Percentiles rank a stretch among this genome's conserved stretches.
phyloP scores from a whole-genome alignment of 2,797 vertebrate species.

The Sebastes oblongus region DNA sequence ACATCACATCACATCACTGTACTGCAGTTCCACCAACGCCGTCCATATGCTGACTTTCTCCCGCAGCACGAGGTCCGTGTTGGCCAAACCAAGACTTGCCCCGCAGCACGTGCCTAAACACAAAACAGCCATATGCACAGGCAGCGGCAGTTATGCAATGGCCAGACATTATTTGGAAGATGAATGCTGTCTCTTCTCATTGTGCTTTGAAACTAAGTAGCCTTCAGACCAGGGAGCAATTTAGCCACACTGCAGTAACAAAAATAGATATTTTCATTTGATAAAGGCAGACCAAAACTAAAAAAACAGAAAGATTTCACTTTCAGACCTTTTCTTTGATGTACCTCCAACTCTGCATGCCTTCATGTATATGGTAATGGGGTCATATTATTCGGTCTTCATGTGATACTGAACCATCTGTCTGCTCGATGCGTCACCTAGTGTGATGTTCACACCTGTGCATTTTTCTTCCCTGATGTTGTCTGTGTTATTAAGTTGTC shows the following conservation, averaged over 20 bases:
- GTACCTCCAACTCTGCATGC: conserved; percentile 23
- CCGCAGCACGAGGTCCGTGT: not conserved
- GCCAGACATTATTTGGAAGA: conserved; percentile 2
- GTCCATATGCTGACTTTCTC: conserved; percentile 22
- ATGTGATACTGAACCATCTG: conserved; percentile 39
- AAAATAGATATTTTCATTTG: conserved; percentile 9
- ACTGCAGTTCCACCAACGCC: conserved; percentile 12
- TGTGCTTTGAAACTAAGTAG: conserved; percentile 11
- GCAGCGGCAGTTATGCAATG: conserved; percentile 33
- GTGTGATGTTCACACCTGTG: not conserved
- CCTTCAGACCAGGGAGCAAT: conserved; percentile 5
- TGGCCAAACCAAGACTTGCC: not conserved
- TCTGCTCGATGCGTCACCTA: not conserved
- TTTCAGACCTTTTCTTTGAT: conserved; percentile 30
- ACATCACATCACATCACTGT: conserved; percentile 33
- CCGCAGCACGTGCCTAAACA: conserved; percentile 3
- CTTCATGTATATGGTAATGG: conserved; percentile 40
- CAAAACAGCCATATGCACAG: conserved; percentile 19
- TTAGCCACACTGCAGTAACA: not conserved
- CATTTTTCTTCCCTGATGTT: not conserved
- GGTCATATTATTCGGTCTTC: conserved; percentile 17
- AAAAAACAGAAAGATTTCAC: not conserved
- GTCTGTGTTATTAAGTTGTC: not conserved
- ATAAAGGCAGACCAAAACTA: not conserved
- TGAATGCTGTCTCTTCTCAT: not conserved